These are phyloP conservation scores for Melanotus villosus DNA, from an alignment of 2,888 invertebrate species.

Conservation along the genomic window DNA sequence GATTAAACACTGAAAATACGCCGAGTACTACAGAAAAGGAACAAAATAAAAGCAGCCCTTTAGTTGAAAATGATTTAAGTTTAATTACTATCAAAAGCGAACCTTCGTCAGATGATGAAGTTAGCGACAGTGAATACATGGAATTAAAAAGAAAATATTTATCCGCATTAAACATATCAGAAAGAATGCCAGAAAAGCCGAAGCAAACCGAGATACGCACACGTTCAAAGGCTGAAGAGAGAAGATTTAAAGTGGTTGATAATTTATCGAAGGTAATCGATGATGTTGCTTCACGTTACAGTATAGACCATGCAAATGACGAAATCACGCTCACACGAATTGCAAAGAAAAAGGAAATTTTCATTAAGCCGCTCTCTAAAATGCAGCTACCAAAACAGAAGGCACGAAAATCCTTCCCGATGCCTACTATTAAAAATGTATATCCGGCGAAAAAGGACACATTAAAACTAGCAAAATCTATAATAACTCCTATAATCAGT, in stretches of 20 bases:
- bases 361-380: conserved; percentile 62
- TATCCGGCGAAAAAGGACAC: conserved; percentile 37
- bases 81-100: conserved; percentile 62
- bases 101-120: conserved; percentile 59
- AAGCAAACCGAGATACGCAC: conserved; percentile 59
- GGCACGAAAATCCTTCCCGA: conserved; percentile 63
- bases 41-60: neutral
- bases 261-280: conserved; percentile 52
- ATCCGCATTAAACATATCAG: conserved; percentile 62
- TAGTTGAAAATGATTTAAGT: neutral
- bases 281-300: conserved; percentile 50
- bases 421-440: conserved; percentile 36
- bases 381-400: conserved; percentile 58
- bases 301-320: conserved; percentile 40
- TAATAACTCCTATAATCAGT: conserved; percentile 11
- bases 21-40: neutral
- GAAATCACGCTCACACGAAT: conserved; percentile 36
- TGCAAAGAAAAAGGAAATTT: conserved; percentile 55
- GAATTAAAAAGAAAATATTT: conserved; percentile 62
- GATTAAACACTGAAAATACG: neutral
- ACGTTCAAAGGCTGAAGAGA: conserved; percentile 62
- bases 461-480: conserved; percentile 12
- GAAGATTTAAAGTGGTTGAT: conserved; percentile 46
- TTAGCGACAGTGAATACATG: conserved; percentile 56
- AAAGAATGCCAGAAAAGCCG: conserved; percentile 56